A percentile compares a stretch with the other conserved stretches of the same genome.
Conservation (phyloP, 2,797 vertebrate species). For the Nannoperca obscura region DNA sequence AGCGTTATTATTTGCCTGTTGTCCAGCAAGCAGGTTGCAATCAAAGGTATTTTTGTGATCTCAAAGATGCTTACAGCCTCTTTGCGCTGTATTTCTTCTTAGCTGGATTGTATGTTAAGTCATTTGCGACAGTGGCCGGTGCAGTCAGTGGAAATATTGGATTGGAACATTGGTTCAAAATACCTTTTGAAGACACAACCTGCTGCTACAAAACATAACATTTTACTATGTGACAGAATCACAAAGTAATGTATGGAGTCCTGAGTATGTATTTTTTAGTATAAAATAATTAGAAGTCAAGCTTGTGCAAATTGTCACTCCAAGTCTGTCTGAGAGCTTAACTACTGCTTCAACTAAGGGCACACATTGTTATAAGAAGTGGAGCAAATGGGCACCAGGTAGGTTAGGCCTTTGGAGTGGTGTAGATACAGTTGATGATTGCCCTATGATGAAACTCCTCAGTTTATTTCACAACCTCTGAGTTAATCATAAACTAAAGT, state of each 20-base stretch:
- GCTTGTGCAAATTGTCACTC: constrained; percentile 18
- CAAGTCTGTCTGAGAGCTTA: neutral
- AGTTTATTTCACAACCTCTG: constrained; percentile 73
- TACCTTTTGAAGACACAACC: neutral
- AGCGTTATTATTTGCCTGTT: neutral
- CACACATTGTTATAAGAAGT: neutral
- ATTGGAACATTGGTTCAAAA: constrained; percentile 11
- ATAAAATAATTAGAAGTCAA: constrained; percentile 38
- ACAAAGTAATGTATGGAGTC: neutral
- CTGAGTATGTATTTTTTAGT: constrained; percentile 24
- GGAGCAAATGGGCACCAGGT: constrained; percentile 17
- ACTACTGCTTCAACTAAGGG: constrained; percentile 2
- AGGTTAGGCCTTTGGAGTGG: constrained; percentile 25
- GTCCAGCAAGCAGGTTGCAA: neutral
- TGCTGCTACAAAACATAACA: neutral
- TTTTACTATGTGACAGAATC: constrained; percentile 8
- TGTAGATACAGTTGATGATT: constrained; percentile 72
- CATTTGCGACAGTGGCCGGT: neutral
- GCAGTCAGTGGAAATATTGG: neutral
- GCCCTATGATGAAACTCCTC: constrained; percentile 57
- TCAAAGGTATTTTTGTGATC: neutral
- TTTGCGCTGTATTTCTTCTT: neutral
- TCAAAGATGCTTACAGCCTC: neutral
- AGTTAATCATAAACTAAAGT: constrained; percentile 81
- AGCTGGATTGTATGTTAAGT: neutral